These are phyloP conservation scores for Macropus fuliginosus DNA, from an alignment of 2,797 vertebrate genomes.

Conservation along the genomic window DNA sequence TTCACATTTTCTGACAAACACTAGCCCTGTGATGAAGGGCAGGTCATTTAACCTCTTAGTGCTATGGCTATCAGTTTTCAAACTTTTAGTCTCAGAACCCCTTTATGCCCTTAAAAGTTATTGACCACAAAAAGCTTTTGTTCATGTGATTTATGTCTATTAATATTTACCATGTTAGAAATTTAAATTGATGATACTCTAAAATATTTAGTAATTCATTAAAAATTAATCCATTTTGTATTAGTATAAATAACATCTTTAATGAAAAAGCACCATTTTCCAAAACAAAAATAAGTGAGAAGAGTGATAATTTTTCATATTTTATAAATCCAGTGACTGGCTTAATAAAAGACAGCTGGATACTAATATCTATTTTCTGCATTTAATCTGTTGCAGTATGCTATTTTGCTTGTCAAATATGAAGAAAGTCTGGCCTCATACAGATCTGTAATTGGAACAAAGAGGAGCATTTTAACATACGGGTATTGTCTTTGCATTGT, in stretches of 20 bases:
- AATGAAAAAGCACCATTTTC: neutral
- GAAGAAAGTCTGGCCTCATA: neutral
- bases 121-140: neutral
- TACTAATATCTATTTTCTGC: neutral
- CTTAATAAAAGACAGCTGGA: neutral
- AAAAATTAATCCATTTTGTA: neutral
- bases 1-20: neutral
- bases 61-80: neutral
- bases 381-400: neutral
- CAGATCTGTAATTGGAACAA: neutral
- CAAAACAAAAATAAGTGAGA: neutral
- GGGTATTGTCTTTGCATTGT: neutral
- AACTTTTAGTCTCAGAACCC: neutral
- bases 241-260: neutral
- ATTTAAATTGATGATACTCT: neutral
- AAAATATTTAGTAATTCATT: neutral
- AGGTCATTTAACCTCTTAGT: neutral
- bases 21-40: neutral
- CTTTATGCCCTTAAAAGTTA: neutral
- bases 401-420: neutral
- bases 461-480: neutral
- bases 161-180: neutral
- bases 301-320: neutral
- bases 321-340: neutral
- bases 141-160: neutral